Evolutionary conservation across 2,888 invertebrate genomes (phyloP).

Genomic region (Lissocephala sabroskyi): DNA sequence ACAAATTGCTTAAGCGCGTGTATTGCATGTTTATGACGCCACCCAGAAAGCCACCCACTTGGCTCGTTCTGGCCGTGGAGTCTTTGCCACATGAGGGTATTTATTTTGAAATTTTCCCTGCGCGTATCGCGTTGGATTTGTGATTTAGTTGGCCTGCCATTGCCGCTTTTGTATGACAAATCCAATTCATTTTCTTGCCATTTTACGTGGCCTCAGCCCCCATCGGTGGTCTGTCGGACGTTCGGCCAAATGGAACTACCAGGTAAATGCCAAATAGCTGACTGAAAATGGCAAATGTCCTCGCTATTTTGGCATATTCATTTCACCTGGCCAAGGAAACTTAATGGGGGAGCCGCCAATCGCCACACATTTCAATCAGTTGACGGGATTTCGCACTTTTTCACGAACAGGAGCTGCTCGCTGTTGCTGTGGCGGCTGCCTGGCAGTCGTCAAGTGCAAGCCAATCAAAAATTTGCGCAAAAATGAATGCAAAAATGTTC

Average conservation of each 20-base stretch:
- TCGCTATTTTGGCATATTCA: too few relatives aligned
- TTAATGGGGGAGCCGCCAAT: too few relatives aligned
- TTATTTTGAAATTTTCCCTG: constrained; percentile 4
- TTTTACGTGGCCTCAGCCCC: constrained; percentile 51
- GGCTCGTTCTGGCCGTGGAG: constrained; percentile 15
- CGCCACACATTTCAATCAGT: constrained; percentile 52
- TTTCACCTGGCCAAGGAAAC: too few relatives aligned
- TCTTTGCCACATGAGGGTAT: constrained; percentile 1
- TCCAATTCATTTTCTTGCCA: constrained; percentile 53
- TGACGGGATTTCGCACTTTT: constrained; percentile 19
- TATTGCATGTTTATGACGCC: constrained; percentile 55
- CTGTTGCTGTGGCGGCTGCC: too few relatives aligned
- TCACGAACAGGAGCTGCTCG: constrained; percentile 18
- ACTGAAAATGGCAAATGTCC: too few relatives aligned
- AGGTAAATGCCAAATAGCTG: too few relatives aligned
- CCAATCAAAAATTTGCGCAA: constrained; percentile 58
- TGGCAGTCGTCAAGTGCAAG: constrained; percentile 39
- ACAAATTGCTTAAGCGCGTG: constrained; percentile 65
- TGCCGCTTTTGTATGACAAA: constrained; percentile 38
- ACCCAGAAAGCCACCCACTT: constrained; percentile 6
- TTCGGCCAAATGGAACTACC: too few relatives aligned
- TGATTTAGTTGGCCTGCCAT: constrained; percentile 10
- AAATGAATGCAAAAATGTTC: constrained; percentile 28
- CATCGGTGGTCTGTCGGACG: too few relatives aligned
- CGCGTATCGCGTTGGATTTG: not conserved